These are phyloP conservation scores for Helicoverpa assulta DNA, from an alignment of 2,888 invertebrate genomes.

Conservation along the genomic window DNA sequence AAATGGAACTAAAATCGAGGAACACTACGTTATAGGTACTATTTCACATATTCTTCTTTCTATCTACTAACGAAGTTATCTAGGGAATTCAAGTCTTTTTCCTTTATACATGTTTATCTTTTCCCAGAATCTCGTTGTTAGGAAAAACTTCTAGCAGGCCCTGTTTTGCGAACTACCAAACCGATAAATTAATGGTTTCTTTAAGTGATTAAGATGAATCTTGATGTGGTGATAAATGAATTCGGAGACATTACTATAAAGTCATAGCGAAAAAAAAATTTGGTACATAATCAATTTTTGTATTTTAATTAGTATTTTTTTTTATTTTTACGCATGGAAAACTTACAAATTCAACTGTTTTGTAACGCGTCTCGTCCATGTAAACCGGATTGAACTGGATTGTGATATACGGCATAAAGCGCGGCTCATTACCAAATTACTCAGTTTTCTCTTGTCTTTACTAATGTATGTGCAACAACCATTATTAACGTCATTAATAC, in stretches of 20 bases:
- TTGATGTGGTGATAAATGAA: too few relatives aligned
- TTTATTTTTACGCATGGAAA: too few relatives aligned
- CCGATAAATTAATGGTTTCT: neutral
- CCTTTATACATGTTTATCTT: neutral
- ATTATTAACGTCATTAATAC: neutral
- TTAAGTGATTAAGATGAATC: too few relatives aligned
- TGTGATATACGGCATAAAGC: neutral
- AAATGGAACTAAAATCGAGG: constrained; percentile 18
- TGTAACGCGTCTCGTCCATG: neutral
- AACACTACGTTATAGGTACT: neutral
- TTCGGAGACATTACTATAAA: too few relatives aligned
- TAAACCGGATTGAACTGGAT: neutral
- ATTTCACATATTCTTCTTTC: neutral
- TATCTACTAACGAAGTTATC: neutral
- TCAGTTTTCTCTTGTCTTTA: neutral
- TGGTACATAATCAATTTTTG: too few relatives aligned
- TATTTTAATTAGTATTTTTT: too few relatives aligned
- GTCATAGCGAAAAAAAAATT: too few relatives aligned
- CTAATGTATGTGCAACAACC: neutral
- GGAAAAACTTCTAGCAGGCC: neutral
- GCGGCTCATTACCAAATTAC: neutral
- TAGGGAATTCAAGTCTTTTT: neutral
- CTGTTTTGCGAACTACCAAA: neutral
- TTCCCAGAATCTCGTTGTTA: neutral
- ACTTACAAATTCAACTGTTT: neutral